Conservation (phyloP, 2,888 invertebrate genomes). For the Drosophila austrosaltans region DNA sequence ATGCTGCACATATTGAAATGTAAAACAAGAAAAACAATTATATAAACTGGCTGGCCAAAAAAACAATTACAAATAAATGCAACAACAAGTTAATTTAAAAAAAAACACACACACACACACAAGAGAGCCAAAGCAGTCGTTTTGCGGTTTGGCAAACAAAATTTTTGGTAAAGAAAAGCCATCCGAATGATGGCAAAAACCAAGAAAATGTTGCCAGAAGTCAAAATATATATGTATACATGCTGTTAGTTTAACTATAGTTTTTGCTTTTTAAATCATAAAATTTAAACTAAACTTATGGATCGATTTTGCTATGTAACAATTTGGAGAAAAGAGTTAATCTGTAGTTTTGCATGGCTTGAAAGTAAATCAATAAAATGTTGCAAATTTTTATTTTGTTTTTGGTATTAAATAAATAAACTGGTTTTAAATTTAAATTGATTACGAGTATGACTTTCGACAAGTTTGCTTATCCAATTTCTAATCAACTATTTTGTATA, state of each 20-base stretch:
- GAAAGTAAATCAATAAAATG: too few relatives aligned
- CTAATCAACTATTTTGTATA: too few relatives aligned
- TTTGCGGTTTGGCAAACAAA: conserved; percentile 32
- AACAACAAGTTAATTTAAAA: conserved; percentile 67
- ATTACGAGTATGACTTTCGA: too few relatives aligned
- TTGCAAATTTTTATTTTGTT: too few relatives aligned
- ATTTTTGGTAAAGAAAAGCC: conserved; percentile 9
- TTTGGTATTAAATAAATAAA: too few relatives aligned
- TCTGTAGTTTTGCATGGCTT: not conserved
- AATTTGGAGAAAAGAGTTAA: not conserved
- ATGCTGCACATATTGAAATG: conserved; percentile 34
- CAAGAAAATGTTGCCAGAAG: not conserved
- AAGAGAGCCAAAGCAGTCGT: conserved; percentile 56
- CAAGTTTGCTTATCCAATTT: too few relatives aligned
- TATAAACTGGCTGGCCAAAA: conserved; percentile 49
- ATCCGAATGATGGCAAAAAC: not conserved
- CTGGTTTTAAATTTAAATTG: too few relatives aligned
- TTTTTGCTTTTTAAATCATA: not conserved
- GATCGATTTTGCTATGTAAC: not conserved
- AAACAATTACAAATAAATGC: conserved; percentile 60
- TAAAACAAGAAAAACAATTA: conserved; percentile 50
- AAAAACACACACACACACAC: not conserved
- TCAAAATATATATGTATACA: not conserved
- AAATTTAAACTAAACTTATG: not conserved
- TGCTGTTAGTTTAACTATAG: not conserved